phyloP scores from a whole-genome alignment of 2,888 invertebrate genomes.

The Parthenolecanium corni region DNA sequence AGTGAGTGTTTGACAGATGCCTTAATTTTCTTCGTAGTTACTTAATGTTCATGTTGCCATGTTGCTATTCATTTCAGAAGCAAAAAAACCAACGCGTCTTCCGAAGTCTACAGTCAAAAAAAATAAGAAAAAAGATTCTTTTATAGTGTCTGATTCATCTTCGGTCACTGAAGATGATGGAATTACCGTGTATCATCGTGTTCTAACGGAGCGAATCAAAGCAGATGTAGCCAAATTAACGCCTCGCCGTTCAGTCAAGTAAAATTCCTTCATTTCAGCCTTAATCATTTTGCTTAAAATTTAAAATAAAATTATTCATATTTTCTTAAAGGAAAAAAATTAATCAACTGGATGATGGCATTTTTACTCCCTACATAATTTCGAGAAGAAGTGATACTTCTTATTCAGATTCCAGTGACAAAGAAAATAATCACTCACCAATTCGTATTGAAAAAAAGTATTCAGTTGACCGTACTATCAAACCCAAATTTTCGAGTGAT shows the following conservation, averaged over 20 bases:
- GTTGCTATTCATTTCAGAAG: no score
- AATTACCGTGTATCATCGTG: slow-evolving; percentile 7
- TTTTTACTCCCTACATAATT: slow-evolving; percentile 17
- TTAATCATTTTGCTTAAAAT: not conserved
- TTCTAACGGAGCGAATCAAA: slow-evolving; percentile 9
- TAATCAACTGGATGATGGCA: slow-evolving; percentile 6
- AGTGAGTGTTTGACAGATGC: no score
- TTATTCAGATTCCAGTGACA: slow-evolving; percentile 2
- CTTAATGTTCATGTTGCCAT: no score
- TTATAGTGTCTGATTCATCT: slow-evolving; percentile 20
- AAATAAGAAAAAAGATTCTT: slow-evolving; percentile 16
- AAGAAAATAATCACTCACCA: not conserved
- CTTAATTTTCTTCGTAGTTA: no score
- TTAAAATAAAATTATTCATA: not conserved
- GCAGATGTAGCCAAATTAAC: slow-evolving; percentile 13
- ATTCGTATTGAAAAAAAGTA: not conserved
- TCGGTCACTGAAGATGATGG: slow-evolving; percentile 6
- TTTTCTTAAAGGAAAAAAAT: slow-evolving; percentile 7
- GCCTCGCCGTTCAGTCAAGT: slow-evolving; percentile 9
- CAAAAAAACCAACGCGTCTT: no score
- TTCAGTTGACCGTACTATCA: no score
- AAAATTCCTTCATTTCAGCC: not conserved
- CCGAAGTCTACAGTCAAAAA: not conserved
- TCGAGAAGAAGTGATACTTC: slow-evolving; percentile 8
- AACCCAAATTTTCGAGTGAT: not conserved